Evolutionary conservation across 2,888 invertebrate genomes (phyloP), one percentile per base, ranked within the genome.

Genomic region (Apotomis betuletana): DNA sequence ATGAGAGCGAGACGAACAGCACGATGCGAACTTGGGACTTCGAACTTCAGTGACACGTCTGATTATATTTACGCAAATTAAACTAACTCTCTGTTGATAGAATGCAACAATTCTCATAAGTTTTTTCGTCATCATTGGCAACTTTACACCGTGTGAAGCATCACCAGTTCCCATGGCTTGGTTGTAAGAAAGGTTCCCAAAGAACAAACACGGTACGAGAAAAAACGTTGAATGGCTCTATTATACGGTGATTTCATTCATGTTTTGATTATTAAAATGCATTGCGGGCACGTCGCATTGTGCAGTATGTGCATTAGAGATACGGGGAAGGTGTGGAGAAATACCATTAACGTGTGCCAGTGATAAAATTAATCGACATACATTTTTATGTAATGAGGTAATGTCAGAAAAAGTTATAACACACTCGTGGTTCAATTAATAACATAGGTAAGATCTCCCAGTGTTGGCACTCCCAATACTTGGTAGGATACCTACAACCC

Each of bases 161-260:
- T 74, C 79, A 87, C 89, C 89, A 89, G 90, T 44, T 67, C 67
- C 57, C 71, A 71, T 71, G 27, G 71, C 13, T 67, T 27, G 79
- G 81, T 79, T 81, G 84, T 82, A 82, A 83, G 87, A 86, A 85
- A 78, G 82, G 79, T 83, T 84, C 84, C 89, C 85, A 88, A 88
- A 89, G 87, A 88, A 90, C 57, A 36, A 57, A 41, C 12, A 63
- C 46, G 36, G 55, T 13, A 63, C 46, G 51, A 62, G 27, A 10
- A 71, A 71, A 74, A 70, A 57, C 49, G 10, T 67, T 71, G 61
- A 71, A 71, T 71, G 71, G 71, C 15, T 51, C 57, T 61, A 67
- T 71, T 71, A 62, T 71, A 57, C 67, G 61, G 15, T 67, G 60
- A 71, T 54, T 71, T 71, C 71, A 71, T 71, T 71, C 71, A 71